These are phyloP conservation scores for Stegophylla sp. DNA, from an alignment of 2,888 invertebrate species.

Conservation along the genomic window DNA sequence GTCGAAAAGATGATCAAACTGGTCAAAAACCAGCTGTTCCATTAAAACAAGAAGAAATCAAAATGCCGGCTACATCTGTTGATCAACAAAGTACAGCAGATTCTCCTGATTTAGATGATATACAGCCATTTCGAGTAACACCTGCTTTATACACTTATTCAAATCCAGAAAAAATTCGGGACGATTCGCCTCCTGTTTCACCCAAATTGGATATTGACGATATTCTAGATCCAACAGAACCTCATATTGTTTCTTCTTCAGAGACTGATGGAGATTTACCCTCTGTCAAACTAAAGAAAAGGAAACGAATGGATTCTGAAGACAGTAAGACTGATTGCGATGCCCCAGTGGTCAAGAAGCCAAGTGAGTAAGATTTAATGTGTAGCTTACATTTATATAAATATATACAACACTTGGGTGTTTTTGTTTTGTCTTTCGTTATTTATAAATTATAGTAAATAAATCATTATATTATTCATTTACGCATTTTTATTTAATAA, in stretches of 20 bases:
- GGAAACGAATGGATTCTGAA: conserved; percentile 64
- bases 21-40: conserved; percentile 34
- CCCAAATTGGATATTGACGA: conserved; percentile 56
- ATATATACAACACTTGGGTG: too few species aligned
- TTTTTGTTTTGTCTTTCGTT: too few species aligned
- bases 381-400: not conserved
- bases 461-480: not conserved
- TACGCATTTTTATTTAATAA: conserved; percentile 23
- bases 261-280: conserved; percentile 51
- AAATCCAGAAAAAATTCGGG: conserved; percentile 73
- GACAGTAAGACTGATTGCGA: conserved; percentile 55
- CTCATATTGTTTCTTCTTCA: conserved; percentile 50
- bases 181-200: conserved; percentile 65
- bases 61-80: conserved; percentile 28
- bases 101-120: conserved; percentile 66
- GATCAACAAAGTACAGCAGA: conserved; percentile 41
- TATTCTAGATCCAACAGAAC: conserved; percentile 45
- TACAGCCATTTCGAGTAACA: conserved; percentile 75
- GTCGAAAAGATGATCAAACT: conserved; percentile 64
- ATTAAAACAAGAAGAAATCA: conserved; percentile 47
- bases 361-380: conserved; percentile 35
- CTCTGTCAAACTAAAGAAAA: conserved; percentile 63
- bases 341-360: conserved; percentile 52
- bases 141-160: conserved; percentile 81
- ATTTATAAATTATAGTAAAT: too few species aligned